These are phyloP conservation scores for Pachycephus smyrnensis DNA, from an alignment of 2,888 invertebrate species.

Conservation along the genomic window DNA sequence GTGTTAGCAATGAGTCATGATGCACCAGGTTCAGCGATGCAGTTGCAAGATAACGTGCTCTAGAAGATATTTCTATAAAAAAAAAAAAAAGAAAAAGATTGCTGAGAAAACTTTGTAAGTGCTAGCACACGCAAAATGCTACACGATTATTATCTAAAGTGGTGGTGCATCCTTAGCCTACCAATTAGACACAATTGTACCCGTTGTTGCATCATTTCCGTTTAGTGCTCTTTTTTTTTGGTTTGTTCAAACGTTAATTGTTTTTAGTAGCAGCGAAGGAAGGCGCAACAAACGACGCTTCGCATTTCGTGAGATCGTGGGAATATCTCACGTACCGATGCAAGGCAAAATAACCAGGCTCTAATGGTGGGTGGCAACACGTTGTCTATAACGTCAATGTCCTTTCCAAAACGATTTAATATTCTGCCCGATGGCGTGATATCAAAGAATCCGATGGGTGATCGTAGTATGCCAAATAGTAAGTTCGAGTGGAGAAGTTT, in stretches of 20 bases:
- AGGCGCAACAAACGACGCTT: not conserved
- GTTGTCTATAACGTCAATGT: constrained; percentile 79
- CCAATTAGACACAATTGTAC: constrained; percentile 38
- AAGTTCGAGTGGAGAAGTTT: constrained; percentile 74
- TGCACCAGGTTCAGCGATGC: not conserved
- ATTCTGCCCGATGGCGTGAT: constrained; percentile 84
- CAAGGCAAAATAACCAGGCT: constrained; percentile 71
- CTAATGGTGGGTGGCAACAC: constrained; percentile 79
- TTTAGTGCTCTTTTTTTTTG: constrained; percentile 4
- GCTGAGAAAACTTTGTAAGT: not conserved
- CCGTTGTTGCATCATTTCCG: constrained; percentile 48
- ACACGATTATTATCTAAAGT: not conserved
- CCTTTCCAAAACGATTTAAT: constrained; percentile 83
- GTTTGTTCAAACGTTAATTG: not conserved
- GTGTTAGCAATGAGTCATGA: not conserved
- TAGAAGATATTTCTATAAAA: not conserved
- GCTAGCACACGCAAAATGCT: not conserved
- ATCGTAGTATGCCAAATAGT: constrained; percentile 75
- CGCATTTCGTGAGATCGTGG: constrained; percentile 29
- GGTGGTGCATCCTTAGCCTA: not conserved
- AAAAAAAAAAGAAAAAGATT: too few relatives aligned
- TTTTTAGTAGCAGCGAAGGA: not conserved
- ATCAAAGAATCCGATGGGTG: constrained; percentile 82
- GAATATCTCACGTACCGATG: constrained; percentile 60
- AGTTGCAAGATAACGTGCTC: not conserved